Conservation (phyloP, 2,113 vertebrate genomes). For the Neodontobutis hainanensis region DNA sequence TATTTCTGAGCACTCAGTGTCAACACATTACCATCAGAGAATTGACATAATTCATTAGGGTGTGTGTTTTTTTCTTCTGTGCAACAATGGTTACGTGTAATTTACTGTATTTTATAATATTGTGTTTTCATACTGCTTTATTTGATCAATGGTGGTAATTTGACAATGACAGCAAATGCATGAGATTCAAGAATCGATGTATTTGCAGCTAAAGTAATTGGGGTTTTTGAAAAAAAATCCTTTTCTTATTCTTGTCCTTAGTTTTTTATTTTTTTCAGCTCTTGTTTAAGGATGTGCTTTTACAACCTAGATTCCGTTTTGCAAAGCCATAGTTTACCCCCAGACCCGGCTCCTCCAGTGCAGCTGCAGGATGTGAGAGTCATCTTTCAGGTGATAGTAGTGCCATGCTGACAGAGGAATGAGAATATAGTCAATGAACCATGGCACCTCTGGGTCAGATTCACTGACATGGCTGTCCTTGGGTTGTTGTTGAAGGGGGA, state of each 20-base stretch:
- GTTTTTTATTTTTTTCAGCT: slow-evolving; percentile 1
- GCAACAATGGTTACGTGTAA: slow-evolving; percentile 44
- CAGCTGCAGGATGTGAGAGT: slow-evolving; percentile 19
- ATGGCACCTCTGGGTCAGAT: slow-evolving; percentile 40
- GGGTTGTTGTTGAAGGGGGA: slow-evolving; percentile 33
- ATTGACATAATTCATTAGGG: too few species aligned
- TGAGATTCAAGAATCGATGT: too few species aligned
- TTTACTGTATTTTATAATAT: too few species aligned
- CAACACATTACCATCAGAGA: too few species aligned
- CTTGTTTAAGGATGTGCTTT: too few species aligned
- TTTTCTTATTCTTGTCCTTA: neutral
- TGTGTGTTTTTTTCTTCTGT: too few species aligned
- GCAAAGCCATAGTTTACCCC: neutral
- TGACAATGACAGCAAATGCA: too few species aligned
- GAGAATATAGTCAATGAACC: slow-evolving; percentile 42
- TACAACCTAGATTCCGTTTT: neutral
- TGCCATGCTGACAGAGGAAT: slow-evolving; percentile 39
- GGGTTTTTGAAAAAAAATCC: too few species aligned
- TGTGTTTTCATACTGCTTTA: too few species aligned
- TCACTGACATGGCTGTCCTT: slow-evolving; percentile 38
- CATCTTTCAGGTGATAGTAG: slow-evolving; percentile 24
- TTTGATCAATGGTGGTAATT: too few species aligned
- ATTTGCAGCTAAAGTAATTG: too few species aligned
- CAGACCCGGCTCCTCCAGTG: neutral
- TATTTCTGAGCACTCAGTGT: neutral